Evolutionary conservation across 2,797 vertebrate genomes (phyloP).

Genomic region (Aulostomus chinensis): DNA sequence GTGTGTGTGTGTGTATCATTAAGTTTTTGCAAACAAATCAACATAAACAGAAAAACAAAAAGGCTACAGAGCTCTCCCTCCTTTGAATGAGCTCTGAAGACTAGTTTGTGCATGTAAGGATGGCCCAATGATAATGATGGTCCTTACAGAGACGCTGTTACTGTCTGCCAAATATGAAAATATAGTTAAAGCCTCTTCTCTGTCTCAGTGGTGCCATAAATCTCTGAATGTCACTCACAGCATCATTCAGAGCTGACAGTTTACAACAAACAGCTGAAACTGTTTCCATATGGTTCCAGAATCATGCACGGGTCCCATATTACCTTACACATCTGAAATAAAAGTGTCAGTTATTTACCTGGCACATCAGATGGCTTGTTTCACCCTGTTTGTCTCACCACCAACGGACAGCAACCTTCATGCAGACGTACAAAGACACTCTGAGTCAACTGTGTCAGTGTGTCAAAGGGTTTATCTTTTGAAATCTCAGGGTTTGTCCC

Average conservation of each 20-base stretch:
- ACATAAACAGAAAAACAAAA: background rate
- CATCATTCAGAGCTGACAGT: conserved; percentile 16
- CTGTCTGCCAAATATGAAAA: conserved; percentile 63
- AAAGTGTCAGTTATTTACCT: too few species aligned
- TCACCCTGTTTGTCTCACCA: too few species aligned
- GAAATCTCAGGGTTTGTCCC: too few species aligned
- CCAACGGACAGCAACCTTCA: too few species aligned
- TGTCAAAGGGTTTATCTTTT: too few species aligned
- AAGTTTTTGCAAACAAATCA: background rate
- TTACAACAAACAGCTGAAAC: conserved; percentile 12
- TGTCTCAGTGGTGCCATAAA: conserved; percentile 29
- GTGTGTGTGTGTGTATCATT: background rate
- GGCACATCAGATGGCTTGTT: too few species aligned
- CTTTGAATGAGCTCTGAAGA: conserved; percentile 32
- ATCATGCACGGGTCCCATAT: background rate
- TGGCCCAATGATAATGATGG: conserved; percentile 34
- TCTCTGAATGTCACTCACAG: conserved; percentile 33
- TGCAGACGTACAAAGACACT: too few species aligned
- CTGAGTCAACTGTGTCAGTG: too few species aligned
- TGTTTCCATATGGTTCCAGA: conserved; percentile 18
- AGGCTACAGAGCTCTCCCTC: conserved; percentile 4
- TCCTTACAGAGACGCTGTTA: conserved; percentile 41
- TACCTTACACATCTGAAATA: background rate
- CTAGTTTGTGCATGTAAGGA: conserved; percentile 36
- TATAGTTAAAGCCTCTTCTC: conserved; percentile 34